These are phyloP conservation scores for Epizoanthus stellaris DNA, from an alignment of 92 coral and sea anemone genomes.

Conservation along the genomic window DNA sequence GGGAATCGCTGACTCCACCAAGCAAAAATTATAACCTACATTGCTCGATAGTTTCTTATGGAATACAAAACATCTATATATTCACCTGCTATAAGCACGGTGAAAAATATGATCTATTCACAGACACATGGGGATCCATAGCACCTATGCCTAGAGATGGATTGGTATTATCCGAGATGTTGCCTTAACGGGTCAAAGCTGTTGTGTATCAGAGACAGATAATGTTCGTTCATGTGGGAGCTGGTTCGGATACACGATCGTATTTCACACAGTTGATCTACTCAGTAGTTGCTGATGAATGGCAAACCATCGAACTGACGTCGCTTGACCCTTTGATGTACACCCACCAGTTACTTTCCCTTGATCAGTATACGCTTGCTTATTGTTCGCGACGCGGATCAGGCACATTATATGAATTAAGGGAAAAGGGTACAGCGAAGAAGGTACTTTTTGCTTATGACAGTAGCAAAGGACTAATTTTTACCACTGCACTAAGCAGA, in stretches of 20 bases:
- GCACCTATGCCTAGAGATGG: not conserved
- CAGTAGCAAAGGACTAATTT: too few relatives aligned
- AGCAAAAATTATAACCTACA: not conserved
- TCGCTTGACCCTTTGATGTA: too few relatives aligned
- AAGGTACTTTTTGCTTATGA: too few relatives aligned
- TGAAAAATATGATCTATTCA: conserved; percentile 1
- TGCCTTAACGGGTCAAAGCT: not conserved
- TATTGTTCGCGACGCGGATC: not conserved
- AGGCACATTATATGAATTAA: too few relatives aligned
- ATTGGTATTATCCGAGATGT: too few relatives aligned
- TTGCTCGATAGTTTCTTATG: not conserved
- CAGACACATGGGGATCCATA: not conserved
- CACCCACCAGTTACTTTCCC: not conserved
- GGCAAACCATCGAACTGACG: not conserved
- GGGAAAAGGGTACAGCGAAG: too few relatives aligned
- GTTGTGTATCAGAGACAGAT: not conserved
- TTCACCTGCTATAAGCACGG: not conserved
- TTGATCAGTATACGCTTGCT: not conserved
- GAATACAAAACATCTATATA: not conserved
- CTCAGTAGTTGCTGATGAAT: not conserved
- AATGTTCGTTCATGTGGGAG: not conserved
- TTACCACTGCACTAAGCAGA: too few relatives aligned
- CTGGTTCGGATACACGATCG: not conserved
- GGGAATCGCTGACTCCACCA: conserved; percentile 11
- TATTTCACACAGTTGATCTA: not conserved